Evolutionary conservation across 2,113 vertebrate species (phyloP).

Genomic region (Lutjanus erythropterus): DNA sequence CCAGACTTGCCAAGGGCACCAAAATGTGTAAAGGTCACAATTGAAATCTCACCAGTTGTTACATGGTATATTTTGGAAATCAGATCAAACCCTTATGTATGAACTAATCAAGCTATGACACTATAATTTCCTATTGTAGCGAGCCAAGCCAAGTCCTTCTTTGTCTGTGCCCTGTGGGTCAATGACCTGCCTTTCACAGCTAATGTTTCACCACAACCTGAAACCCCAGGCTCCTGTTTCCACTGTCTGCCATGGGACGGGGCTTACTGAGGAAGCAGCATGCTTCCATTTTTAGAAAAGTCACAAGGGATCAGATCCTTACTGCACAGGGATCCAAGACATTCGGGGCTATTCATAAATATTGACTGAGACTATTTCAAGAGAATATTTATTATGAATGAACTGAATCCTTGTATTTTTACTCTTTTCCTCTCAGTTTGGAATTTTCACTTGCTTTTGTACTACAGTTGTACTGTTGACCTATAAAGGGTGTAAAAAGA

Average conservation of each 20-base stretch:
- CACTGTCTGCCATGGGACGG: neutral
- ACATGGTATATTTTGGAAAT: too few species aligned
- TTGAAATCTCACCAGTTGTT: too few species aligned
- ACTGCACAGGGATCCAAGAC: neutral
- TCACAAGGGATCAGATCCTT: neutral
- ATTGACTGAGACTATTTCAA: constrained; percentile 5
- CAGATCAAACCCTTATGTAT: neutral
- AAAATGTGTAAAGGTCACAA: too few species aligned
- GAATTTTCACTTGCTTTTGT: neutral
- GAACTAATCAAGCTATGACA: too few species aligned
- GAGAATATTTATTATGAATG: constrained; percentile 1
- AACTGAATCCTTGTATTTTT: neutral
- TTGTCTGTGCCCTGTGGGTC: neutral
- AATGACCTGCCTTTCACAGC: neutral
- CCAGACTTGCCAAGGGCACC: too few species aligned
- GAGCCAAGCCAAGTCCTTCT: neutral
- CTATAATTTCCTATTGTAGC: neutral
- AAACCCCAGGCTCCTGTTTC: neutral
- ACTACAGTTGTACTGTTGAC: neutral
- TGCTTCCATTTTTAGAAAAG: constrained; percentile 18
- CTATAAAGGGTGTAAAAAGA: neutral
- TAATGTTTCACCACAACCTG: constrained; percentile 16
- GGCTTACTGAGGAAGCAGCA: neutral
- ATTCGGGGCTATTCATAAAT: neutral
- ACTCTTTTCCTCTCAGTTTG: neutral